Percentiles rank a stretch among this genome's conserved stretches.
Conservation (phyloP, 2,797 vertebrate genomes). For the Molossus molossus region DNA sequence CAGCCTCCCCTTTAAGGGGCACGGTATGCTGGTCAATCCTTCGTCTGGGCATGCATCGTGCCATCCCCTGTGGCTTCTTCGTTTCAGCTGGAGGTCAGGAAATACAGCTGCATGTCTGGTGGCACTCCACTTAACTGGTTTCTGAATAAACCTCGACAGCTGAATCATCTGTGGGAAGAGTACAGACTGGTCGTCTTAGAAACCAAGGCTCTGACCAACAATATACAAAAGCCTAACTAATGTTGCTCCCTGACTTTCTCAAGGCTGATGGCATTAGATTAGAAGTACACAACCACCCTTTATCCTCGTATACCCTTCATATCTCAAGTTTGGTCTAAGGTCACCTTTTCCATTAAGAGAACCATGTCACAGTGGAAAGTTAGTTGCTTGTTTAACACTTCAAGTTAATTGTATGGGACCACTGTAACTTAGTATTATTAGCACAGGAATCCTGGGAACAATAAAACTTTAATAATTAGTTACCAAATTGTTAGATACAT, state of each 20-base stretch:
- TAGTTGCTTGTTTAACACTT: not conserved
- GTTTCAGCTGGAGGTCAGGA: not conserved
- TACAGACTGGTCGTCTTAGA: not conserved
- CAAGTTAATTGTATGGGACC: not conserved
- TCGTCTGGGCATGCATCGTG: not conserved
- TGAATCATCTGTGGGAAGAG: not conserved
- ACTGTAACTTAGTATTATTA: not conserved
- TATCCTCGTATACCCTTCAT: not conserved
- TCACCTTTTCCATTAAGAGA: not conserved
- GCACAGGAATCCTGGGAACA: not conserved
- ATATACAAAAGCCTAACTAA: not conserved
- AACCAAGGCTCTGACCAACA: not conserved
- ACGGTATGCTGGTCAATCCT: accelerated
- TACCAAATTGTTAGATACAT: not conserved
- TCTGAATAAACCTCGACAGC: not conserved
- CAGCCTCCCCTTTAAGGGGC: not conserved
- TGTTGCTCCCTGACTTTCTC: not conserved
- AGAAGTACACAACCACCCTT: not conserved
- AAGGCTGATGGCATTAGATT: not conserved
- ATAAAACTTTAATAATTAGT: not conserved
- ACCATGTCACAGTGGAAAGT: not conserved
- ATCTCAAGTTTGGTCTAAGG: not conserved
- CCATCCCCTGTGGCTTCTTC: accelerated
- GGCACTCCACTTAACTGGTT: not conserved
- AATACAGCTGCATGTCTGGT: not conserved